A percentile compares a stretch with the other conserved stretches of the same genome.
phyloP scores from a whole-genome alignment of 2,888 invertebrate species.

The Stenchaetothrips biformis region DNA sequence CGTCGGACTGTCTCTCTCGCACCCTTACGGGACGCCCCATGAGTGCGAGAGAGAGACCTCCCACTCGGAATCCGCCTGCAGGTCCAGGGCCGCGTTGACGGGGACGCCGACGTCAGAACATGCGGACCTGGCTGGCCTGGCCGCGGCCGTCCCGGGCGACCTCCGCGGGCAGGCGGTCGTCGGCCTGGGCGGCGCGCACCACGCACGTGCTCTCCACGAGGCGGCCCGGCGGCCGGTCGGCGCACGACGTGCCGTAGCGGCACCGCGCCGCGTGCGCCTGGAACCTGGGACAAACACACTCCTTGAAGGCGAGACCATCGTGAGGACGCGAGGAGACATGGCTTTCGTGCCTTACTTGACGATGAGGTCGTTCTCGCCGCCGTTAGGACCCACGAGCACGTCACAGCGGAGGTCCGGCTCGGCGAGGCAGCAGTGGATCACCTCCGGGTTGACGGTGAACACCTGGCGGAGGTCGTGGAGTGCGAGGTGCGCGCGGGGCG shows the following conservation, averaged over 20 bases:
- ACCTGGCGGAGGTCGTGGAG: conserved; percentile 55
- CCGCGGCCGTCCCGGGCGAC: not conserved
- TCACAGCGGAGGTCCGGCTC: conserved; percentile 61
- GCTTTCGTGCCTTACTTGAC: conserved; percentile 49
- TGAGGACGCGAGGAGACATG: not conserved
- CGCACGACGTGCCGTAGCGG: not conserved
- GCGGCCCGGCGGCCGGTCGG: not conserved
- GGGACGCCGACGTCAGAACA: not conserved
- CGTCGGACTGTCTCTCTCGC: no score
- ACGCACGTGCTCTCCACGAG: not conserved
- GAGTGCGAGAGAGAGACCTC: no score
- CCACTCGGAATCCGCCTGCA: no score
- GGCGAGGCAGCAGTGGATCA: conserved; percentile 67
- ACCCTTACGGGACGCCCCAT: no score
- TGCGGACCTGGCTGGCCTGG: conserved; percentile 10
- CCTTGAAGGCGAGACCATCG: not conserved
- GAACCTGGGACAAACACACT: not conserved
- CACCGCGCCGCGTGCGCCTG: conserved; percentile 13
- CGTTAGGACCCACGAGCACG: conserved; percentile 69
- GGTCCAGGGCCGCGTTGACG: not conserved
- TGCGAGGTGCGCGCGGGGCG: conserved; percentile 45
- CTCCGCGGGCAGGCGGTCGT: not conserved
- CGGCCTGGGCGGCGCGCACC: conserved; percentile 4
- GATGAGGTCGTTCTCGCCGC: conserved; percentile 65
- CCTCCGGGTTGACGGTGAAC: conserved; percentile 67